phyloP scores from a whole-genome alignment of 1,140 invertebrate genomes.

The Tigriopus japonicus region DNA sequence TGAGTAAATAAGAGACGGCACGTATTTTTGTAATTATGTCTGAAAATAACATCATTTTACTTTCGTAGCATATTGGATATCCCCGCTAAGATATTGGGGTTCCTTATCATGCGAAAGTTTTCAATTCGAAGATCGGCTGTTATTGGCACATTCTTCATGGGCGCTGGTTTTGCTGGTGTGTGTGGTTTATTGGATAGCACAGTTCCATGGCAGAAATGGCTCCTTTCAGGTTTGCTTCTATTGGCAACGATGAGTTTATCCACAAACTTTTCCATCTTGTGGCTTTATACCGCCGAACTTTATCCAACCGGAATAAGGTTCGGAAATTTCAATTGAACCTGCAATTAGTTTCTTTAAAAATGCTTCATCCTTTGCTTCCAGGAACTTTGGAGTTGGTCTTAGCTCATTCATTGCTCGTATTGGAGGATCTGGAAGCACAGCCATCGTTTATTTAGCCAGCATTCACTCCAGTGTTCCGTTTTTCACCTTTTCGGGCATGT shows the following conservation, averaged over 20 bases:
- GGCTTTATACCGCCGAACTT: constrained; percentile 4
- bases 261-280: background rate
- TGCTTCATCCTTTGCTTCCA: too few species aligned
- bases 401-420: constrained; percentile 1
- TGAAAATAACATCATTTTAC: too few species aligned
- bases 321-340: background rate
- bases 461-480: background rate
- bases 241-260: background rate
- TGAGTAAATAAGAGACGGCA: too few species aligned
- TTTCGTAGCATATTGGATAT: constrained; percentile 43
- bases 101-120: constrained; percentile 35
- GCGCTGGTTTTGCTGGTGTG: constrained; percentile 46
- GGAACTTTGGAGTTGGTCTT: background rate
- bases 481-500: background rate
- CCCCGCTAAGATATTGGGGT: constrained; percentile 39
- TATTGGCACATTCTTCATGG: constrained; percentile 42
- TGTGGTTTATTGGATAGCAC: constrained; percentile 18
- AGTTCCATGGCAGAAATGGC: too few species aligned
- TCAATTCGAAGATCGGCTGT: constrained; percentile 48
- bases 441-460: background rate
- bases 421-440: background rate
- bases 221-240: too few species aligned
- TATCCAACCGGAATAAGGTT: constrained; percentile 1
- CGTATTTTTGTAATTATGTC: too few species aligned
- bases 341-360: too few species aligned